Base-by-base conservation (phyloP, 23 tunicate species). In the Ciona savignyi region DNA sequence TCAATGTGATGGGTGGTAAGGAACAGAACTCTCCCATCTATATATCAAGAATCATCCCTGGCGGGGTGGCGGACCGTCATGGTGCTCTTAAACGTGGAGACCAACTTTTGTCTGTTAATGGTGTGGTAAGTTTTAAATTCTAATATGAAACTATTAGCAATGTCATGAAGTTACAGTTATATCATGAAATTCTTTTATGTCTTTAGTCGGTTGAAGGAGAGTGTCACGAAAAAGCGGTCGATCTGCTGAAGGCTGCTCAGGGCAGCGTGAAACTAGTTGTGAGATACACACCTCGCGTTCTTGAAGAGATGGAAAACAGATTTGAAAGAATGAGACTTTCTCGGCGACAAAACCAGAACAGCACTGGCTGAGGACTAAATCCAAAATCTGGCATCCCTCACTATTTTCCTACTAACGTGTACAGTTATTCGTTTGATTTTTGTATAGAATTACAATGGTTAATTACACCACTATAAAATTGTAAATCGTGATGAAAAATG, bases 61-160 rank as follows among this genome's bases (percentile, higher is more conserved):
- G 70, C 26, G 95, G 99, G 34, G 99, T 94, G 3, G 99, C 99
- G 2, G 95, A 87, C 60, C 75, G 95, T 51, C 86, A 87, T 23
- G 99, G 95, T n/a, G 86, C 92, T 25, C 51, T 94, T 4, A 94
- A 94, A 66, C 75, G 99, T n/a, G 99, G 99, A 28, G 99, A 94
- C 66, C 99, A 94, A 67, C 79, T 94, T 60, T 77, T 94, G 3
- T 87, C 89, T n/a, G 95, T 94, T 48, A 94, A 94, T 72, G 99
- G 99, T 34, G 83, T 78, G 48, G 93, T 86, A 74, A 69, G 93
- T 70, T 27, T 19, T 62, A 42, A 42, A 42, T 42, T 42, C 15
- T 42, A n/a, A n/a, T n/a, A n/a, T n/a, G n/a, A n/a, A n/a, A n/a
- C n/a, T n/a, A n/a, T n/a, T n/a, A n/a, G n/a, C n/a, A n/a, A n/a